Evolutionary conservation across 2,888 invertebrate species (phyloP).

Genomic region (Apamea epomidion): DNA sequence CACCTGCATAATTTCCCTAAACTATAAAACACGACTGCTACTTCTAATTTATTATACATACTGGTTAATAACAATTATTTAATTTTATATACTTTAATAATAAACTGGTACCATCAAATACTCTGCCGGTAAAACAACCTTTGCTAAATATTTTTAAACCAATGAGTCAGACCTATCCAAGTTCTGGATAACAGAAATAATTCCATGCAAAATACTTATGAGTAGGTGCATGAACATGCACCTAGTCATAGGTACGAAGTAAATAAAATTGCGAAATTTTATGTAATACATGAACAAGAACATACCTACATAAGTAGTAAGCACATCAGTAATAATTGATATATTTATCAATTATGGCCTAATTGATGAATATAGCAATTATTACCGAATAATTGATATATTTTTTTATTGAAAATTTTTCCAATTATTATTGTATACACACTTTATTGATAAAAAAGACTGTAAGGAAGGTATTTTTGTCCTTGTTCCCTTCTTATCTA

Average conservation of each 20-base stretch:
- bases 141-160: constrained; percentile 21
- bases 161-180: constrained; percentile 38
- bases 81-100: not conserved
- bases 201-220: constrained; percentile 40
- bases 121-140: not conserved
- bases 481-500: not conserved
- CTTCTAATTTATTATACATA: too few species aligned
- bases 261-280: constrained; percentile 28
- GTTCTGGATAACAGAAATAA: constrained; percentile 51
- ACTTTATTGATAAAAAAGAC: not conserved
- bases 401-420: not conserved
- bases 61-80: not conserved
- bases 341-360: not conserved
- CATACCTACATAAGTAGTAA: not conserved
- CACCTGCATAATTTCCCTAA: not conserved
- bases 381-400: not conserved
- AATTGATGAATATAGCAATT: too few species aligned
- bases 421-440: too few species aligned
- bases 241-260: too few species aligned
- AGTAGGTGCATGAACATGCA: not conserved
- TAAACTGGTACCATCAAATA: not conserved
- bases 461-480: too few species aligned
- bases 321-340: not conserved
- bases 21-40: not conserved
- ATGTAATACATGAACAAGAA: not conserved